Evolutionary conservation across 2,888 invertebrate species (phyloP).

Genomic region (Archaeoteleia sp.): DNA sequence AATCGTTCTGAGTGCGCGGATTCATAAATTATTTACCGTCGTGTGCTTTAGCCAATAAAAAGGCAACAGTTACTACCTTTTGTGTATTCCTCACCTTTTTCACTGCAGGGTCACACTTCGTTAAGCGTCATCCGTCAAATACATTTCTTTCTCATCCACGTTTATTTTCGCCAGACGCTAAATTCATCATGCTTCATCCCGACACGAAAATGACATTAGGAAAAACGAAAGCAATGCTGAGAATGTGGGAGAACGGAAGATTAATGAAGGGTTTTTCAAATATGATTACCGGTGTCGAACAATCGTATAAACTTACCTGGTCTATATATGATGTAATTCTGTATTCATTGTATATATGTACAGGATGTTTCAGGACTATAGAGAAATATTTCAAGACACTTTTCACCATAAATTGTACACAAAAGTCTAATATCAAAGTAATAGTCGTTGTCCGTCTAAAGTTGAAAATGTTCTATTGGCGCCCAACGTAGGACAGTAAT

Average conservation of each 20-base stretch:
- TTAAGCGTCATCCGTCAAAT: slow-evolving; percentile 2
- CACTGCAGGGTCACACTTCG: neutral
- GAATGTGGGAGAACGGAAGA: slow-evolving; percentile 3
- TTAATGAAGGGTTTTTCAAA: slow-evolving; percentile 10
- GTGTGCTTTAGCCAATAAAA: neutral
- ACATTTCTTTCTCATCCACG: slow-evolving; percentile 1
- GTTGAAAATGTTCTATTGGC: no score
- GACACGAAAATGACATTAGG: neutral
- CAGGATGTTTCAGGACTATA: no score
- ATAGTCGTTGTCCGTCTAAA: no score
- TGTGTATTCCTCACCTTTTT: neutral
- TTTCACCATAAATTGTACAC: no score
- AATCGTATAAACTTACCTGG: no score
- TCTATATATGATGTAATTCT: no score
- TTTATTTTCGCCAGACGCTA: neutral
- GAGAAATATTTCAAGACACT: no score
- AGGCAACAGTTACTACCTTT: neutral
- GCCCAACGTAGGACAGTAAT: no score
- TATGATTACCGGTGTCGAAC: no score
- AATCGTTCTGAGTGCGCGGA: slow-evolving; percentile 56
- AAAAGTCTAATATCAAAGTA: no score
- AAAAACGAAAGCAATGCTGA: neutral
- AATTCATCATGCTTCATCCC: slow-evolving; percentile 12
- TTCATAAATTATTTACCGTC: slow-evolving; percentile 67
- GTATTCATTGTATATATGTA: no score